Base-by-base conservation (phyloP, 1,140 invertebrate genomes). In the Brachionus asplanchnoidis region DNA sequence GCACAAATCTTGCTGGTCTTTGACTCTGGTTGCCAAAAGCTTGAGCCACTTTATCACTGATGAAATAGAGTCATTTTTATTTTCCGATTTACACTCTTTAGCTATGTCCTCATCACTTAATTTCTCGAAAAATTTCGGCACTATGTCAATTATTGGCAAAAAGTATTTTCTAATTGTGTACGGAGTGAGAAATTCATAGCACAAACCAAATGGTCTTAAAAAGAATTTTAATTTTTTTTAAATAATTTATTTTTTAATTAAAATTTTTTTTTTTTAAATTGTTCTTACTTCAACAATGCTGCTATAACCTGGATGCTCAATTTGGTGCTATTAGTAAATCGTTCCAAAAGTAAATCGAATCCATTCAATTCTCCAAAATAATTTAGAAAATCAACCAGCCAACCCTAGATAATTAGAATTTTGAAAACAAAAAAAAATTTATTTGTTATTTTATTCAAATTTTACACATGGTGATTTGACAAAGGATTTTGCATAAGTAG, bases 61-160 rank as follows among this genome's bases (percentile, higher is more conserved):
- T 1, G 89, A 89, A 50, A 90, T 80, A 14, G 95, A 94, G 91
- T 97, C 96, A 87, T 95, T 96, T 85, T 90, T 90, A 3, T 88
- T 88, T 85, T 90, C 89, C 17, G 87, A 88, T 89, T 97, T 96
- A 0, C 95, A 95, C 90, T 99, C 96, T 87, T 95, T 94, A 89
- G 98, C 98, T 68, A 99, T 89, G 89, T 98, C 96, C 85, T 98
- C 96, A 90, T 98, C 97, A n/a, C 95, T 95, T 87, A 98, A 91
- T 90, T 95, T 95, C 89, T 97, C 95, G 87, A 68, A 42, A 42
- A 78, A 85, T 12, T 73, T 85, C 28, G 84, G 65, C 28, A 84
- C 86, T 91, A 93, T 93, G 91, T 95, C 94, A 90, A 96, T 93
- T 88, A 97, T 94, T 77, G 96, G 95, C 92, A 96, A 93, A 85